A percentile compares a stretch with the other conserved stretches of the same genome.
Conservation (phyloP, 2,797 vertebrate genomes). For the Iguana delicatissima region DNA sequence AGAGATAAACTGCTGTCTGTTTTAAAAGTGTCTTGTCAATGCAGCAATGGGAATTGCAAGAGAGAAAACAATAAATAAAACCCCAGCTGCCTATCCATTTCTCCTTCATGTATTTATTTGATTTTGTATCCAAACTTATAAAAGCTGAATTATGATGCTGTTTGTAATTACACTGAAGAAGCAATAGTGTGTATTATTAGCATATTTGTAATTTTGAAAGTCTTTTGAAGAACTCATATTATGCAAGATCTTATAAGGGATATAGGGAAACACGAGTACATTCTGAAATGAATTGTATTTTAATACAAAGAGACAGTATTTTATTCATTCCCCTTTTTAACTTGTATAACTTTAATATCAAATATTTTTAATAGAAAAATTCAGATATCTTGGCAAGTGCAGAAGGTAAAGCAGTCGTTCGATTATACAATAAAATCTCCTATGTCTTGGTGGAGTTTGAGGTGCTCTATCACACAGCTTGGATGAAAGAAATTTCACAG, state of each 20-base stretch:
- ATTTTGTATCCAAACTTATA: not conserved
- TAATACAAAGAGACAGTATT: not conserved
- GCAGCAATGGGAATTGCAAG: not conserved
- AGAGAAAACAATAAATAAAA: not conserved
- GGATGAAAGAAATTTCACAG: conserved; percentile 82
- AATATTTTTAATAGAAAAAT: conserved; percentile 79
- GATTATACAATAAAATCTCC: conserved; percentile 84
- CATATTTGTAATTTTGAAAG: not conserved
- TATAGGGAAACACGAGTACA: not conserved
- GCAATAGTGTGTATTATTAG: not conserved
- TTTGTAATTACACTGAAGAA: conserved; percentile 9
- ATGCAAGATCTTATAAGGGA: not conserved
- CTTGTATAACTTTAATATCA: conserved; percentile 33
- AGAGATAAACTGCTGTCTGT: not conserved
- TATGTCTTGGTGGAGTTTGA: conserved; percentile 83
- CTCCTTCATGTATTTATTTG: not conserved
- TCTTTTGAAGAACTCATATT: not conserved
- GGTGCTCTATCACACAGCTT: conserved; percentile 79
- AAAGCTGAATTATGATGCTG: not conserved
- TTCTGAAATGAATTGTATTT: not conserved
- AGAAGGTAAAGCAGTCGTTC: conserved; percentile 83
- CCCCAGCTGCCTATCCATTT: not conserved
- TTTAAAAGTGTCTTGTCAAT: not conserved
- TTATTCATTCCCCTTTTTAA: not conserved
- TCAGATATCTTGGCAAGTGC: conserved; percentile 81